Evolutionary conservation across 2,797 vertebrate genomes (phyloP).

Genomic region (Denticeps clupeoides): DNA sequence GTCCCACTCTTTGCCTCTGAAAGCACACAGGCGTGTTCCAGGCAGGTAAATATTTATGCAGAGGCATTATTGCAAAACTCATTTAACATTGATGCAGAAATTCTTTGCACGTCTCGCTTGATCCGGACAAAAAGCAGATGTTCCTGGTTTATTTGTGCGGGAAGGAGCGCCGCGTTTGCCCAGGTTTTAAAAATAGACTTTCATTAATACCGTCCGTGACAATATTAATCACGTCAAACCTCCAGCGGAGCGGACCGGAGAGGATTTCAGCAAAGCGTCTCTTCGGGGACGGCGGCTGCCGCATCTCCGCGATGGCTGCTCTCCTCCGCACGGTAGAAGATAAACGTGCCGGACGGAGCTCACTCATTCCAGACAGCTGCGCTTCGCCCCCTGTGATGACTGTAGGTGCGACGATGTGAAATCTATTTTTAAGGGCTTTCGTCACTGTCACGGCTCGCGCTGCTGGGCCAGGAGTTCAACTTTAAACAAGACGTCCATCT

Average conservation of each 20-base stretch:
- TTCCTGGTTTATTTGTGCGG: constrained; percentile 27
- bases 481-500: too few relatives aligned
- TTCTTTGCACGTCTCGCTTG: constrained; percentile 21
- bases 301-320: too few relatives aligned
- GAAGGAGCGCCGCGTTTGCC: constrained; percentile 37
- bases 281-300: too few relatives aligned
- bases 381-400: too few relatives aligned
- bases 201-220: constrained; percentile 51
- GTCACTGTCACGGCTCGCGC: too few relatives aligned
- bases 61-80: constrained; percentile 27
- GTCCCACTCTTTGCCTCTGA: neutral
- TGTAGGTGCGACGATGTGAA: too few relatives aligned
- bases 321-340: too few relatives aligned
- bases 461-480: too few relatives aligned
- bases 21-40: neutral
- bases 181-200: constrained; percentile 52
- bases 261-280: too few relatives aligned
- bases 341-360: too few relatives aligned
- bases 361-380: too few relatives aligned
- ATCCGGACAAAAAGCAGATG: constrained; percentile 29
- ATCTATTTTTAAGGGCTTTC: too few relatives aligned
- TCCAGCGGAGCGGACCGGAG: constrained; percentile 32
- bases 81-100: constrained; percentile 27
- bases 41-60: neutral
- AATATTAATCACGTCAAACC: constrained; percentile 53